These are phyloP conservation scores for Mus caroli DNA, from an alignment of 2,797 vertebrate genomes.

Conservation along the genomic window DNA sequence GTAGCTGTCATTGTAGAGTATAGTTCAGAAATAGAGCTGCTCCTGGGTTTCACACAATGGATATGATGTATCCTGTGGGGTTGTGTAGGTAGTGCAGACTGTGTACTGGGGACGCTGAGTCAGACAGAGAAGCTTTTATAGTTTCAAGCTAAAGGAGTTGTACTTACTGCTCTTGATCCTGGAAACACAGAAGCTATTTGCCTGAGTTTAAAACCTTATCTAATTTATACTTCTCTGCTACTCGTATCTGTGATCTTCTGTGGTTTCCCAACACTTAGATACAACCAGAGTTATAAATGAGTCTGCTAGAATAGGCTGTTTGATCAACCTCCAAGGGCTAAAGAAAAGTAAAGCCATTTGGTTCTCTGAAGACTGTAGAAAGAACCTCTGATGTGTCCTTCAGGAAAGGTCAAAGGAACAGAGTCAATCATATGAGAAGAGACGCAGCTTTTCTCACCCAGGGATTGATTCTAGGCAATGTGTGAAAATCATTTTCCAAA, in stretches of 20 bases:
- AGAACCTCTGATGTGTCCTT: background rate
- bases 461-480: background rate
- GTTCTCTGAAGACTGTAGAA: background rate
- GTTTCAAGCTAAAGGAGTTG: background rate
- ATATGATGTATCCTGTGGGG: rapidly evolving
- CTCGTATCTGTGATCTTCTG: background rate
- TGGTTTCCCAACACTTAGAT: background rate
- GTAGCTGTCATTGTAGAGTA: background rate
- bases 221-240: background rate
- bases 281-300: background rate
- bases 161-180: background rate
- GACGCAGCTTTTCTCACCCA: background rate
- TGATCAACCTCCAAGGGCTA: background rate
- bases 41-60: background rate
- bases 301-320: rapidly evolving
- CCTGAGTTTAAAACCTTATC: background rate
- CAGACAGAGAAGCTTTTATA: background rate
- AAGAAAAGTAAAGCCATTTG: background rate
- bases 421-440: background rate
- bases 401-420: background rate
- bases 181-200: background rate
- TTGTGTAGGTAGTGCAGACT: background rate
- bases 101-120: rapidly evolving
- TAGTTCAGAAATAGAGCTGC: background rate
- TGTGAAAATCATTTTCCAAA: background rate